Percentiles rank a stretch among this genome's conserved stretches.
phyloP scores from a whole-genome alignment of 2,113 vertebrate genomes.

The Neoarius graeffei region DNA sequence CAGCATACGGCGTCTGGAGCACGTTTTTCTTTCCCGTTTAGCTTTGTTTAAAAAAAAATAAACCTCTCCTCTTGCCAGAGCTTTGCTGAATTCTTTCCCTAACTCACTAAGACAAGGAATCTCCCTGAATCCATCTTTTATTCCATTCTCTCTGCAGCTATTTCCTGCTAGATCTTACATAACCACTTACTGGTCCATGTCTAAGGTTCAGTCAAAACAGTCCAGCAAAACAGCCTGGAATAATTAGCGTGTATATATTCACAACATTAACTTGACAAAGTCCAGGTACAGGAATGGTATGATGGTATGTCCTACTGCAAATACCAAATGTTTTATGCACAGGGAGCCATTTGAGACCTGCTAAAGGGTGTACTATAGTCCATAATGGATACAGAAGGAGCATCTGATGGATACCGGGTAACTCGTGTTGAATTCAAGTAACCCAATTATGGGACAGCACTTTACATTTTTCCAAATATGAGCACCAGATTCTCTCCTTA shows the following conservation, averaged over 20 bases:
- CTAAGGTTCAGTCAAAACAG: slow-evolving; percentile 19
- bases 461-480: not conserved
- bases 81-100: slow-evolving; percentile 32
- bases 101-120: slow-evolving; percentile 1
- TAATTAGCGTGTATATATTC: slow-evolving; percentile 7
- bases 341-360: not conserved
- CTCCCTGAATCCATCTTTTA: slow-evolving; percentile 22
- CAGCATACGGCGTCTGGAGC: slow-evolving; percentile 16
- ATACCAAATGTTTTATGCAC: slow-evolving; percentile 13
- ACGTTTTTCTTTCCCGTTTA: slow-evolving; percentile 38
- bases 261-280: not conserved
- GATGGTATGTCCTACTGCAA: slow-evolving; percentile 2
- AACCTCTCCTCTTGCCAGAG: slow-evolving; percentile 22
- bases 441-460: not conserved
- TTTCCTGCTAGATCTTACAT: slow-evolving; percentile 16
- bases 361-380: slow-evolving; percentile 12
- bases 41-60: not conserved
- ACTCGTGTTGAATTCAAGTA: not conserved
- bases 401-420: not conserved
- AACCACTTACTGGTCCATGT: slow-evolving; percentile 3
- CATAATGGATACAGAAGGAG: not conserved
- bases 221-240: not conserved
- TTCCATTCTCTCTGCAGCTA: slow-evolving; percentile 10
- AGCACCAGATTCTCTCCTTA: slow-evolving; percentile 3
- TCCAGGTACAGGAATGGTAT: slow-evolving; percentile 11